Evolutionary conservation across 2,888 invertebrate species (phyloP), one percentile per base, ranked within the genome.

Genomic region (Azorinus chamasolen): DNA sequence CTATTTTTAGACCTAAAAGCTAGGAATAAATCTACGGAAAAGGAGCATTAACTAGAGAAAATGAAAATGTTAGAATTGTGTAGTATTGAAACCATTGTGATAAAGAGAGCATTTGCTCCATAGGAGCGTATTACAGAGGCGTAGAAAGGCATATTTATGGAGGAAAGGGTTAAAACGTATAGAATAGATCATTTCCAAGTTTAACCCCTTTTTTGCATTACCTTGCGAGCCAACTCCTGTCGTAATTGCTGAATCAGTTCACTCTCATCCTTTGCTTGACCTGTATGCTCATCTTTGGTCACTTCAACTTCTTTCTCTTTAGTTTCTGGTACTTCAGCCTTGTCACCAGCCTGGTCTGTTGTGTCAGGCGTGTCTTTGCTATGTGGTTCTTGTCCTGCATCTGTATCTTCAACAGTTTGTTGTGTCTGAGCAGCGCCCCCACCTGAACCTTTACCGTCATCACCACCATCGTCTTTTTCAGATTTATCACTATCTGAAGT

Each of bases 171-270:
- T n/a, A n/a, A n/a, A n/a, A n/a, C n/a, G n/a, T n/a, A n/a, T n/a
- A n/a, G n/a, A n/a, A n/a, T n/a, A n/a, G n/a, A n/a, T n/a, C n/a
- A n/a, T n/a, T n/a, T n/a, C 10, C 32, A 32, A 6, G 32, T 32
- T 32, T 32, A n/a, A 32, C 32, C 32, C 32, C 32, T 10, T 32
- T 32, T 32, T 32, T 32, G 32, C 10, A 4, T 32, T 32, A 32
- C 32, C 68, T 79, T 75, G 5, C 58, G 61, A 27, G 48, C 70
- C n/a, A 79, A 59, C 51, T 79, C 74, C 45, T 72, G 41, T 55
- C 66, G 62, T n/a, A 79, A 59, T 27, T 79, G 62, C 46, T 69
- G 18, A 6, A 75, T 45, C 10, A 69, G 1, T 8, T 55, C 62
- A 66, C 62, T 68, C n/a, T 73, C 66, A 43, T 1, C 22, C 14